Base-by-base conservation (phyloP, 2,888 invertebrate species). In the Limnephilus rhombicus region DNA sequence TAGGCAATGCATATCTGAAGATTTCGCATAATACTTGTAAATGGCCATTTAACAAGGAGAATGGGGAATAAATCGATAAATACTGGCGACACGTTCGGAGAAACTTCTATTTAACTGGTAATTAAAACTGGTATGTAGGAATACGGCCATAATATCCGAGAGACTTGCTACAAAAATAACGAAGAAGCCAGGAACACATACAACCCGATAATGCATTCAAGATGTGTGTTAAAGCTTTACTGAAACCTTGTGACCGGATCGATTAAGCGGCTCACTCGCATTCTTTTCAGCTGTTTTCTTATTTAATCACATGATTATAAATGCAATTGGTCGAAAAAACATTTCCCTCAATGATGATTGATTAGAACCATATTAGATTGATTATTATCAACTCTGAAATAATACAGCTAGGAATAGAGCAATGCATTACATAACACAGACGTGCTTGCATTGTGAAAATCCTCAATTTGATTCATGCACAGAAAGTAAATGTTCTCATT, bases 91-190 rank as follows among this genome's bases (percentile, higher is more conserved):
- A 15, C 18, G 68, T 31, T 34, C 88, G 37, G 80, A 68, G 80
- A 68, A 24, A 68, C 24, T 68, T n/a, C 86, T 86, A 29, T 41
- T 41, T 29, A 18, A 13, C 49, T 13, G 86, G 2, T 86, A 86
- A 86, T 45, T 86, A 86, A 83, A 83, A 83, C 82, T 83, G 82
- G 82, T 83, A 83, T 34, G 82, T 83, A 83, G 34, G 82, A 31
- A 83, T 37, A 68, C 68, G 34, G 34, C 82, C 68, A 68, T 68
- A 68, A 49, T 86, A 86, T n/a, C 86, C 49, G 31, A 86, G 34
- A 7, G 29, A 18, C 86, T n/a, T 29, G 49, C 86, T 41, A 86
- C 86, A 86, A 86, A 86, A 86, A 86, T 86, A 49, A 86, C 37
- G 45, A 86, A 86, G 86, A 86, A 9, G 49, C 86, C 15, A 34